Evolutionary conservation across 2,888 invertebrate species (phyloP).

Genomic region (Melanophora roralis): DNA sequence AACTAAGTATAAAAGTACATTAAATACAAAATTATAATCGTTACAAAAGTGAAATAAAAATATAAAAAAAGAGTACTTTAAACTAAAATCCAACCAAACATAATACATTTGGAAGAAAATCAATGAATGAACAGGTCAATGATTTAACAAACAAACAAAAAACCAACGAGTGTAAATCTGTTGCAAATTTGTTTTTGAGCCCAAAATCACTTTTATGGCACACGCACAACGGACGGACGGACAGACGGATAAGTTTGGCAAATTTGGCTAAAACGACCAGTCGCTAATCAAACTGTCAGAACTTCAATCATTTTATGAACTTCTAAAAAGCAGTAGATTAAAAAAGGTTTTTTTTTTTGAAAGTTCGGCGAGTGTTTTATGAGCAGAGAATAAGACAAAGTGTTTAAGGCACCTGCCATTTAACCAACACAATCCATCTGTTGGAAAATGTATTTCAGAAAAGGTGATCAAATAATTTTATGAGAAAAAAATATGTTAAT

Average conservation of each 20-base stretch:
- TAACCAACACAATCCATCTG: conserved; percentile 50
- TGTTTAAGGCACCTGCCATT: conserved; percentile 56
- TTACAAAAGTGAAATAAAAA: neutral
- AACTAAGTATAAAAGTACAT: conserved; percentile 26
- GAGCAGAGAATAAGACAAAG: neutral
- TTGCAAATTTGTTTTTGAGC: conserved; percentile 12
- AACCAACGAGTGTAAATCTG: conserved; percentile 22
- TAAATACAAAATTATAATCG: conserved; percentile 21
- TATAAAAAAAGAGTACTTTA: neutral
- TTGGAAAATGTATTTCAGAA: conserved; percentile 27
- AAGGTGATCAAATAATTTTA: conserved; percentile 25
- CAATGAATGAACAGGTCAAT: conserved; percentile 27
- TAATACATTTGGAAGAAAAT: neutral
- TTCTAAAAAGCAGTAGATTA: conserved; percentile 11
- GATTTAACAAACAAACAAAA: conserved; percentile 15
- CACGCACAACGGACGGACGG: conserved; percentile 32
- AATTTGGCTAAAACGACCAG: conserved; percentile 36
- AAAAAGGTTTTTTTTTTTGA: neutral
- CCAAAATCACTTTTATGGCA: conserved; percentile 36
- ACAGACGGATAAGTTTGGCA: neutral
- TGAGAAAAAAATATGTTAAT: conserved; percentile 47
- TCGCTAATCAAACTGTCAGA: conserved; percentile 62
- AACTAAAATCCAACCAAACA: neutral
- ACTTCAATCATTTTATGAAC: conserved; percentile 57
- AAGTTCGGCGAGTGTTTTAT: neutral